A percentile compares a stretch with the other conserved stretches of the same genome.
Evolutionary conservation across 2,797 vertebrate species (phyloP).

Genomic region (Leptodactylus fallax): DNA sequence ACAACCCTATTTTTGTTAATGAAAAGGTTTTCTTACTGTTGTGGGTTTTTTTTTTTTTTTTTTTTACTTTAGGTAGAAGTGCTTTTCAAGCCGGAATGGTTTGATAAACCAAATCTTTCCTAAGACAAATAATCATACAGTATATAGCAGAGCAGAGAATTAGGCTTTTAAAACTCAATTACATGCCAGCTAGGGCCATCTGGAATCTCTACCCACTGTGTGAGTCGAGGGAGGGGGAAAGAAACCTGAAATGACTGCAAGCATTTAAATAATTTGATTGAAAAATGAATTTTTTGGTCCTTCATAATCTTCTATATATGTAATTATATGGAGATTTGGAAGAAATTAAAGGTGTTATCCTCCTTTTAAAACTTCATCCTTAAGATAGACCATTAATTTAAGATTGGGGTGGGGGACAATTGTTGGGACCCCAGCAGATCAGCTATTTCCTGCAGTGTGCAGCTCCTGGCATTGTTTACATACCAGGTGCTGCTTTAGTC

Average conservation of each 20-base stretch:
- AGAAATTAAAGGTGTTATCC: neutral
- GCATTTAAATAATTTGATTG: neutral
- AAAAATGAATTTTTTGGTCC: neutral
- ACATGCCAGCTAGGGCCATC: conserved; percentile 31
- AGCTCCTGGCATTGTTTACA: too few species aligned
- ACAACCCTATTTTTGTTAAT: too few species aligned
- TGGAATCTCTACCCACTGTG: conserved; percentile 9
- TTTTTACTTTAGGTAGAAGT: too few species aligned
- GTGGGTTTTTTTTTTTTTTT: too few species aligned
- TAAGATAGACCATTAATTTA: too few species aligned
- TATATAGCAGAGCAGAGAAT: conserved; percentile 29
- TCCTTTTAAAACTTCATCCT: too few species aligned
- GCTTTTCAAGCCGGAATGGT: too few species aligned
- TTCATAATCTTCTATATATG: neutral
- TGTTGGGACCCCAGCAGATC: too few species aligned
- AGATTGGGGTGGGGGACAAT: too few species aligned
- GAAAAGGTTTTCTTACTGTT: too few species aligned
- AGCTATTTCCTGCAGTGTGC: too few species aligned
- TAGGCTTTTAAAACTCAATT: conserved; percentile 25
- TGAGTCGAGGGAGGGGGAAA: neutral
- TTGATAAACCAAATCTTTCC: neutral
- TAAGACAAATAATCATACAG: conserved; percentile 8
- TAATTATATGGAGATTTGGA: neutral
- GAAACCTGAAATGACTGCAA: neutral
- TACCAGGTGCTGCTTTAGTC: too few species aligned